These are phyloP conservation scores for Colius striatus DNA, from an alignment of 2,113 vertebrate genomes.

Conservation along the genomic window DNA sequence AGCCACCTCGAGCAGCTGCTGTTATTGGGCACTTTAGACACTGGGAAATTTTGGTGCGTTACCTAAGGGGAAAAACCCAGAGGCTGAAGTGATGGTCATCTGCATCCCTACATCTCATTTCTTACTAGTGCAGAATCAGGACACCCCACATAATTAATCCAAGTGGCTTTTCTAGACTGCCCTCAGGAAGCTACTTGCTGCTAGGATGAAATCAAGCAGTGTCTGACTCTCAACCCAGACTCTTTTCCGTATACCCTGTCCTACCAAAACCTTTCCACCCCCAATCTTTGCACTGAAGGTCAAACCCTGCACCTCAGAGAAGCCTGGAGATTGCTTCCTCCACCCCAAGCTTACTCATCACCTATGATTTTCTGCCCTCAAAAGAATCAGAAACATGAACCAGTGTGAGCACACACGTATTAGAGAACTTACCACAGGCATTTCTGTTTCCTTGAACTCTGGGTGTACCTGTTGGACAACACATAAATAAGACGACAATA, in stretches of 20 bases:
- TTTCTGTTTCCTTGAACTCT: conserved; percentile 44
- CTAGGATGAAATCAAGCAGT: background rate
- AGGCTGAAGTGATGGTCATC: background rate
- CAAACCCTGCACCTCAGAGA: background rate
- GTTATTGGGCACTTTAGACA: conserved; percentile 79
- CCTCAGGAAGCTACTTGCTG: background rate
- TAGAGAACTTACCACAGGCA: conserved; percentile 43
- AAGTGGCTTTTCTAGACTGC: background rate
- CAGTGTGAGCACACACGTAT: background rate
- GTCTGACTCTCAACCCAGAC: background rate
- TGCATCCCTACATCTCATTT: background rate
- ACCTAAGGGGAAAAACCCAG: conserved; percentile 47
- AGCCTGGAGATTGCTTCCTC: background rate
- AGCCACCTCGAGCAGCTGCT: conserved; percentile 32
- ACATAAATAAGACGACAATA: background rate
- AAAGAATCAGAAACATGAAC: background rate
- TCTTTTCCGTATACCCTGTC: background rate
- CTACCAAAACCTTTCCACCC: background rate
- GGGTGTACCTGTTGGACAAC: conserved; percentile 45
- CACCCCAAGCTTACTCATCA: background rate
- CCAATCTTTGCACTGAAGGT: background rate
- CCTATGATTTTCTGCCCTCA: background rate
- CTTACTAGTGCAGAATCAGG: background rate
- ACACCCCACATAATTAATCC: background rate
- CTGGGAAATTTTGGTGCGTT: conserved; percentile 66